Conservation (phyloP, 2,888 invertebrate species). For the Cataglyphis livida region DNA sequence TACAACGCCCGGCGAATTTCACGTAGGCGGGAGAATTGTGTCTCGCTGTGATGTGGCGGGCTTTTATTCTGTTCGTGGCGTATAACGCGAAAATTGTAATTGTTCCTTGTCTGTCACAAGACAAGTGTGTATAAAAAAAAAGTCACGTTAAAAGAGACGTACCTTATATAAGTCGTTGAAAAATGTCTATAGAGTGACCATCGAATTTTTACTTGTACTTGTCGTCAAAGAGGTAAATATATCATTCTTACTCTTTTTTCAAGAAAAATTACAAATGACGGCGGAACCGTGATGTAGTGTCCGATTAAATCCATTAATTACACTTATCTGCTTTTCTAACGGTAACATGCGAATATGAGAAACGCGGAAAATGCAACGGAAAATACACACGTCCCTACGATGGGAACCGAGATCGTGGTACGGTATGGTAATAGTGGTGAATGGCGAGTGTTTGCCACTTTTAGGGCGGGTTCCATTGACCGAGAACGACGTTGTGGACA, state of each 20-base stretch:
- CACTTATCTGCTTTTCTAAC: constrained; percentile 29
- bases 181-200: background rate
- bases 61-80: background rate
- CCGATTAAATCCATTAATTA: constrained; percentile 25
- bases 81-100: constrained; percentile 14
- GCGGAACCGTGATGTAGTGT: background rate
- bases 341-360: constrained; percentile 17
- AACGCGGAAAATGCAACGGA: constrained; percentile 23
- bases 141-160: background rate
- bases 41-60: background rate
- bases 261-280: background rate
- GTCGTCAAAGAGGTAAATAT: background rate
- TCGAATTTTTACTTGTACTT: background rate
- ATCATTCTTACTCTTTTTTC: background rate
- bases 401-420: constrained; percentile 9
- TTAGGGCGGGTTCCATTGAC: constrained; percentile 55
- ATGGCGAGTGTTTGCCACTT: constrained; percentile 16
- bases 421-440: background rate
- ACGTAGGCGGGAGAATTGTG: constrained; percentile 25
- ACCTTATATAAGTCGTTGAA: background rate
- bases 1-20: constrained; percentile 36
- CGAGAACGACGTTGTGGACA: constrained; percentile 59
- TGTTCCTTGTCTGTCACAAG: background rate
- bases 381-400: background rate
- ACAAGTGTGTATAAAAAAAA: too few species aligned